A percentile compares a stretch with the other conserved stretches of the same genome.
These are phyloP conservation scores for Sardina pilchardus DNA, from an alignment of 2,113 vertebrate genomes.

Conservation along the genomic window DNA sequence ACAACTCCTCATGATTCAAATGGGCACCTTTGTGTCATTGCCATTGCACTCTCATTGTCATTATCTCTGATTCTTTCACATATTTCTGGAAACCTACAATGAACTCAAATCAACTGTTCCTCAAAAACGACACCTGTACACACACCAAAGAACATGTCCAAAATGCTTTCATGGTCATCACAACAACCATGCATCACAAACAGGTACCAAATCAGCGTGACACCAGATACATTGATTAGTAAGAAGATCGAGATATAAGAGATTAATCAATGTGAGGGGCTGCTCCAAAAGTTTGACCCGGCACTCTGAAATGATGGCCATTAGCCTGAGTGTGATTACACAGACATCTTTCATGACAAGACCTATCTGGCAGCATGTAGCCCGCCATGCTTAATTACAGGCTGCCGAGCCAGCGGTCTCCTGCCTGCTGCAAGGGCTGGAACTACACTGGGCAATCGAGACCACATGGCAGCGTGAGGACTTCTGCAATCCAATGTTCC, in stretches of 20 bases:
- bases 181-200: background rate
- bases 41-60: background rate
- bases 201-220: background rate
- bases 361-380: conserved; percentile 48
- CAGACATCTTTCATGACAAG: conserved; percentile 50
- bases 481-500: background rate
- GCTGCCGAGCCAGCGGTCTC: background rate
- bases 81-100: background rate
- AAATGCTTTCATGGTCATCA: background rate
- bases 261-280: conserved; percentile 63
- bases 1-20: background rate
- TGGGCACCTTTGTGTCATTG: no score
- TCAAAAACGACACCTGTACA: background rate
- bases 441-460: background rate
- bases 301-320: conserved; percentile 66
- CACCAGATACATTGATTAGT: conserved; percentile 53
- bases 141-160: background rate
- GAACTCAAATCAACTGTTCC: background rate
- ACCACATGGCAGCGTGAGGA: background rate
- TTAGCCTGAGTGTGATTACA: conserved; percentile 64
- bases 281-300: conserved; percentile 64
- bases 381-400: conserved; percentile 62
- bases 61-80: background rate
- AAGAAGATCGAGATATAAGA: conserved; percentile 65
- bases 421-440: background rate